These are phyloP conservation scores for Peromyscus leucopus DNA, from an alignment of 2,113 vertebrate genomes.

Conservation along the genomic window DNA sequence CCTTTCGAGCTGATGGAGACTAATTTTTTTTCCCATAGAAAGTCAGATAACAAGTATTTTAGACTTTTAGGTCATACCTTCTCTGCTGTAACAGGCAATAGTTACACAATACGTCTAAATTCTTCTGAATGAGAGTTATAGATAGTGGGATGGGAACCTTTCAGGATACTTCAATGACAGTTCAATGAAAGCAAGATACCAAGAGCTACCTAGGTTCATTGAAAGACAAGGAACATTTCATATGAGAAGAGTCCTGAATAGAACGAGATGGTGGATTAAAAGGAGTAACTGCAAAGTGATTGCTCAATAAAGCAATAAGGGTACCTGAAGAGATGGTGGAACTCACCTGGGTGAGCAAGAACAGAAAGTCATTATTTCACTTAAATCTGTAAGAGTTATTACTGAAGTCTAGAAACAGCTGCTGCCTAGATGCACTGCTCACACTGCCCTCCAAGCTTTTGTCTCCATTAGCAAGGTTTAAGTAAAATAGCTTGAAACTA, in stretches of 20 bases:
- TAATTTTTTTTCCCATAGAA: neutral
- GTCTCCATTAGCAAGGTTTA: neutral
- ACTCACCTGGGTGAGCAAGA: neutral
- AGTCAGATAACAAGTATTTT: neutral
- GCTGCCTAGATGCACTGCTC: neutral
- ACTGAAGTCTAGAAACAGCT: neutral
- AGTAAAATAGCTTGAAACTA: neutral
- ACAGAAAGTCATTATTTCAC: neutral
- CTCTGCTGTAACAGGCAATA: neutral
- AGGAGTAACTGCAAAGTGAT: neutral
- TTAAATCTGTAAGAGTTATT: neutral
- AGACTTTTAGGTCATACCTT: neutral
- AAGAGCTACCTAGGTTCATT: neutral
- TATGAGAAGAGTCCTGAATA: neutral
- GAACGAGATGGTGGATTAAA: neutral
- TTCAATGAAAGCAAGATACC: neutral
- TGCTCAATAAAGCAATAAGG: neutral
- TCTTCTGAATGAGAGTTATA: neutral
- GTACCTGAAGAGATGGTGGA: neutral
- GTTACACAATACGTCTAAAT: neutral
- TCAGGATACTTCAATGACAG: neutral
- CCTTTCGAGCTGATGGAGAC: neutral
- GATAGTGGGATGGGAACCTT: neutral
- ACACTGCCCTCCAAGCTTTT: neutral
- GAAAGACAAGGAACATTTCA: conserved; percentile 34